These are phyloP conservation scores for Parnassius smintheus DNA, from an alignment of 2,888 invertebrate genomes.

Conservation along the genomic window DNA sequence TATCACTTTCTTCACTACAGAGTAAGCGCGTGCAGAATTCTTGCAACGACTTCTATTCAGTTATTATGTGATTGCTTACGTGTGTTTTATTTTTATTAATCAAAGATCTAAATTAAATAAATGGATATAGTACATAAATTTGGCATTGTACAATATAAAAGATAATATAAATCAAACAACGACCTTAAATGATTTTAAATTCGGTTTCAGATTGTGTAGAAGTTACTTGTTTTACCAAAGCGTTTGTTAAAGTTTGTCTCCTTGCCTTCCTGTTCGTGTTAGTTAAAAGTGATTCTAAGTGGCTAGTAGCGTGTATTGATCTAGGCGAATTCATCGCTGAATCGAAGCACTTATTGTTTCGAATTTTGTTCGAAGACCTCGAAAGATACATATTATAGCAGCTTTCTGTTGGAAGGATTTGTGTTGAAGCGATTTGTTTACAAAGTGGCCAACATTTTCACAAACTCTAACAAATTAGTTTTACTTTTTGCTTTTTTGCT, in stretches of 20 bases:
- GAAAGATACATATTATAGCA: conserved; percentile 54
- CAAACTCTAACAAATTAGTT: conserved; percentile 19
- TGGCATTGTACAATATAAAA: too few species aligned
- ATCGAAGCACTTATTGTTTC: conserved; percentile 44
- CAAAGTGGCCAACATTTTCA: conserved; percentile 28
- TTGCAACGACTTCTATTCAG: too few species aligned
- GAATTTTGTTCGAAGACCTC: conserved; percentile 43
- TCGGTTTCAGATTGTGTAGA: background rate
- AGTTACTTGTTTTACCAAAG: conserved; percentile 8
- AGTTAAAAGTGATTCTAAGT: conserved; percentile 24
- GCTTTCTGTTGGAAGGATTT: conserved; percentile 45
- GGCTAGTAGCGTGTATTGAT: conserved; percentile 22
- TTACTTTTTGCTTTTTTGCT: conserved; percentile 3
- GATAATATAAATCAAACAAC: too few species aligned
- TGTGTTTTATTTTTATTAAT: too few species aligned
- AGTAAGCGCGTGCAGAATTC: too few species aligned
- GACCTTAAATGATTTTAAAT: background rate
- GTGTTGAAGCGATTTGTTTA: conserved; percentile 39
- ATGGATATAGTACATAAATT: too few species aligned
- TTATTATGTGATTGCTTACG: too few species aligned
- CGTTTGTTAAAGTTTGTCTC: conserved; percentile 8
- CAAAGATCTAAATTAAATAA: too few species aligned
- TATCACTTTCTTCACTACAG: too few species aligned
- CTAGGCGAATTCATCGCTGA: conserved; percentile 27
- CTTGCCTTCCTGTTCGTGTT: conserved; percentile 13